Evolutionary conservation across 2,797 vertebrate genomes (phyloP), one percentile per base, ranked within the genome.

Genomic region (Neosilurus hyrtlii): DNA sequence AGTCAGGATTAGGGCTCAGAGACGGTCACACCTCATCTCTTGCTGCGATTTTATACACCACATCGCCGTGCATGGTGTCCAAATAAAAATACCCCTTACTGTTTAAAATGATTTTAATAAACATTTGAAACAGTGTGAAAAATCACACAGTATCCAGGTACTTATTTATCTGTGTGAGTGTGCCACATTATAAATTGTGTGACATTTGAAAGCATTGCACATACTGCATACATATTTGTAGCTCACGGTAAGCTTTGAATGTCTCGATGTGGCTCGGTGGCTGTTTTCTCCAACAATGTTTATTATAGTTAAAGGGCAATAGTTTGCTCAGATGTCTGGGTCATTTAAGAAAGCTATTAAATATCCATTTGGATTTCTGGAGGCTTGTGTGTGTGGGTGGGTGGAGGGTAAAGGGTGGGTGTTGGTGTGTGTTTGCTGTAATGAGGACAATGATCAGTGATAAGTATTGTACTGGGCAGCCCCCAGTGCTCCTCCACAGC

Each of bases 401-500:
- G 72, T 20, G 11, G 7, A 52, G 37, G 20, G 73, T n/a, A 16
- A 10, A 49, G 54, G 49, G 43, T 68, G 52, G 18, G 43, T 62
- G 43, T 35, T 37, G 26, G 80, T 92, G 85, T 89, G 82, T 87
- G 87, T 89, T 70, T 88, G 91, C 89, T 92, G 93, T 96, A 96
- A 96, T 95, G 94, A 96, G 94, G 95, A 96, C 91, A 93, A 91
- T 91, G 92, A 93, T 70, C 15, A 68, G 67, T 84, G 73, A 85
- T 81, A 71, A 71, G 79, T 72, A n/a, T 78, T 82, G 43, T 78
- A 62, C 79, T 80, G 73, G 73, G 75, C 89, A 99, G 97, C 97
- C 89, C 98, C 98, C 81, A 99, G 98, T 84, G 98, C 98, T n/a
- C 96, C 98, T 79, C 98, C 98, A 56, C 98, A 99, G 92, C 97